A percentile compares a stretch with the other conserved stretches of the same genome.
phyloP scores from a whole-genome alignment of 2,797 vertebrate genomes.

The Iguana delicatissima region DNA sequence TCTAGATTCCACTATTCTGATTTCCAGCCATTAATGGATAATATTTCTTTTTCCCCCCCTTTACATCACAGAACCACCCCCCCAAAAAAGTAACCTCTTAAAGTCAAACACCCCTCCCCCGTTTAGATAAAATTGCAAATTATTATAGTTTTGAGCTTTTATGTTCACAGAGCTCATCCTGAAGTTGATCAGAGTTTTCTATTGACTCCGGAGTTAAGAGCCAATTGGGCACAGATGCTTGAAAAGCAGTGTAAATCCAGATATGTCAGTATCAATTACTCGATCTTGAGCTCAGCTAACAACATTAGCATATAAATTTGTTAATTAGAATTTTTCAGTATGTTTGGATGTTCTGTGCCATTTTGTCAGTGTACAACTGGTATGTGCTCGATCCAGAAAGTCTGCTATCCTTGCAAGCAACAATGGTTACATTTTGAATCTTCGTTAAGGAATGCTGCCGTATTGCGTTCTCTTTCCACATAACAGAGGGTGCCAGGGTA shows the following conservation, averaged over 20 bases:
- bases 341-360: neutral
- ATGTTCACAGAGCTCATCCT: neutral
- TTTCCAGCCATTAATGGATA: neutral
- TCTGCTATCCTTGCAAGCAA: neutral
- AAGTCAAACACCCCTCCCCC: neutral
- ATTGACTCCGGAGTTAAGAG: constrained; percentile 23
- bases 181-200: constrained; percentile 27
- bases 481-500: neutral
- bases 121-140: constrained; percentile 7
- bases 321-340: constrained; percentile 12
- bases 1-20: neutral
- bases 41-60: neutral
- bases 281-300: constrained; percentile 3
- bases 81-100: neutral
- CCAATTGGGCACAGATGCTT: constrained; percentile 21
- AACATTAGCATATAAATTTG: constrained; percentile 14
- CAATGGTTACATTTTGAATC: neutral
- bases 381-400: neutral
- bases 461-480: neutral
- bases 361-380: neutral
- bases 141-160: neutral
- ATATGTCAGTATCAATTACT: constrained; percentile 30
- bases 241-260: constrained; percentile 24
- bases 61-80: neutral
- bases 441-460: neutral